phyloP scores from a whole-genome alignment of 2,888 invertebrate species.

The Galerucella pusilla region DNA sequence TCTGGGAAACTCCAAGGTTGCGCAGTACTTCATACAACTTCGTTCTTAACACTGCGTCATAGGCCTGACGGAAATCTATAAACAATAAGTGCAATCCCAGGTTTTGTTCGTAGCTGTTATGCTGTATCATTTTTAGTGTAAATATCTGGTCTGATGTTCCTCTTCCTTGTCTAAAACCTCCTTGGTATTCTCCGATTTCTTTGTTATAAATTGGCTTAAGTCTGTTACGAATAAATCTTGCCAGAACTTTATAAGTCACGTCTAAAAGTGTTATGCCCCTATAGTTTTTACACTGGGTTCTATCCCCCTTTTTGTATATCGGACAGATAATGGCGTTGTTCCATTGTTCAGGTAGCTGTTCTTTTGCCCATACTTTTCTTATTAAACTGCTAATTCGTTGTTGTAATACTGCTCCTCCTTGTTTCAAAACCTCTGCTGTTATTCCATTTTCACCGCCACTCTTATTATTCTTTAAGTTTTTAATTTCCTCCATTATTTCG shows the following conservation, averaged over 20 bases:
- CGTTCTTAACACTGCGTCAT: neutral
- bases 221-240: no score
- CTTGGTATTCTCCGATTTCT: no score
- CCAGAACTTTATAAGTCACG: neutral
- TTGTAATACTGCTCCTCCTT: slow-evolving; percentile 13
- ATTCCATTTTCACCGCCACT: neutral
- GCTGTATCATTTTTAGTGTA: no score
- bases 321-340: slow-evolving; percentile 16
- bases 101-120: no score
- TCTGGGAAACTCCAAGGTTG: neutral
- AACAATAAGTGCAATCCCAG: no score
- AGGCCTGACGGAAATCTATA: neutral
- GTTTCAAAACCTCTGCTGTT: neutral
- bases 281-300: slow-evolving; percentile 9
- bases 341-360: slow-evolving; percentile 5
- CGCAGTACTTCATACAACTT: neutral
- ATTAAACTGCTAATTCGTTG: slow-evolving; percentile 9
- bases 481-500: neutral
- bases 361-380: neutral
- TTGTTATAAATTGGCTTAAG: no score
- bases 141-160: no score
- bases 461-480: slow-evolving; percentile 1
- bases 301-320: slow-evolving; percentile 15
- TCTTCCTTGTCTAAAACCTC: no score
- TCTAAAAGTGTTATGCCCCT: slow-evolving; percentile 8